Evolutionary conservation across 2,113 vertebrate species (phyloP).

Genomic region (Microcebus griseorufus): DNA sequence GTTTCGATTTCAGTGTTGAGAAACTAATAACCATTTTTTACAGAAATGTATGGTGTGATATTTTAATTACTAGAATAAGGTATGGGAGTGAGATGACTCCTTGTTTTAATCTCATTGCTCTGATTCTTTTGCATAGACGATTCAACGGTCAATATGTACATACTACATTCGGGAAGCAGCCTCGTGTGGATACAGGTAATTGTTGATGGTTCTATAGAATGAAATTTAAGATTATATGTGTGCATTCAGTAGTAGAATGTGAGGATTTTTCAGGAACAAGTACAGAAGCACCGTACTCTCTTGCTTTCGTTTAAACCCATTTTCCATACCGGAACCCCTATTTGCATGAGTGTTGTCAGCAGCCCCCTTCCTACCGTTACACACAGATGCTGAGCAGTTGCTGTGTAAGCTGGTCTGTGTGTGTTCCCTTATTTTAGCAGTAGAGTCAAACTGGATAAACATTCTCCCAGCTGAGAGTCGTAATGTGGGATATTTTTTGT

Average conservation of each 20-base stretch:
- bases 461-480: rapidly evolving
- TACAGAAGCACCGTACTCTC: neutral
- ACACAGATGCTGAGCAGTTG: neutral
- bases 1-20: neutral
- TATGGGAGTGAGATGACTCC: neutral
- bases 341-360: neutral
- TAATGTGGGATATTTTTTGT: conserved; percentile 44
- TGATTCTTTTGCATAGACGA: conserved; percentile 87
- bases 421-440: neutral
- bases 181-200: conserved; percentile 94
- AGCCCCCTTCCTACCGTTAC: rapidly evolving
- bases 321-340: neutral
- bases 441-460: neutral
- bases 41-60: neutral
- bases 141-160: conserved; percentile 90
- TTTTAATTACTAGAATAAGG: neutral
- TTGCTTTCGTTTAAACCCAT: neutral
- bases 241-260: neutral
- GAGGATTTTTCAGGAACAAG: neutral
- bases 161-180: conserved; percentile 94
- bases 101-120: conserved; percentile 60
- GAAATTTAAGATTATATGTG: neutral
- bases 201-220: neutral
- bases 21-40: neutral
- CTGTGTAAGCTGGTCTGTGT: rapidly evolving